These are phyloP conservation scores for Malacoctenus gilli DNA, from an alignment of 2,797 vertebrate genomes.

Conservation along the genomic window DNA sequence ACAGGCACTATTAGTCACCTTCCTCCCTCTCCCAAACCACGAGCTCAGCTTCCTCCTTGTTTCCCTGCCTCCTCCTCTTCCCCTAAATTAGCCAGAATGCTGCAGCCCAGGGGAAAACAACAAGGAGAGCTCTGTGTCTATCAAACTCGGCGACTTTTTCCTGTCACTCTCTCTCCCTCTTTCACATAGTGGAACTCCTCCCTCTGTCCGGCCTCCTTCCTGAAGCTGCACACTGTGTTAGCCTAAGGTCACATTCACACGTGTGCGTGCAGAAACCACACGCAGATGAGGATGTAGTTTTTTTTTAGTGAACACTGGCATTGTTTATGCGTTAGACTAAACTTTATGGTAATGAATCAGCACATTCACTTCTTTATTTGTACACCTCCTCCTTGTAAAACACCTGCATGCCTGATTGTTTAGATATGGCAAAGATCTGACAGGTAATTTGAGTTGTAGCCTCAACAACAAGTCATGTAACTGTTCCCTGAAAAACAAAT, in stretches of 20 bases:
- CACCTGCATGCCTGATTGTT: background rate
- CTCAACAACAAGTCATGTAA: too few species aligned
- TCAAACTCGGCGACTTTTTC: slow-evolving; percentile 28
- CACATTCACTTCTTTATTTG: slow-evolving; percentile 49
- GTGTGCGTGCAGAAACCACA: slow-evolving; percentile 13
- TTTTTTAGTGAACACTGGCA: slow-evolving; percentile 11
- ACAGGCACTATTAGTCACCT: slow-evolving; percentile 77
- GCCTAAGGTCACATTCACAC: slow-evolving; percentile 28
- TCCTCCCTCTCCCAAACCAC: slow-evolving; percentile 48
- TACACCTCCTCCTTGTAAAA: slow-evolving; percentile 11
- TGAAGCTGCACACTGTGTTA: slow-evolving; percentile 11
- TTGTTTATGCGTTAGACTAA: slow-evolving; percentile 5
- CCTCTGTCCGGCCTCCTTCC: slow-evolving; percentile 36
- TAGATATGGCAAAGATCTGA: background rate
- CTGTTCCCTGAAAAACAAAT: too few species aligned
- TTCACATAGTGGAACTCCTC: slow-evolving; percentile 32
- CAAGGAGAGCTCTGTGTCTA: slow-evolving; percentile 65
- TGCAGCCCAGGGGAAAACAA: slow-evolving; percentile 65
- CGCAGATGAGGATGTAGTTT: slow-evolving; percentile 16
- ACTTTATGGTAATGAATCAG: slow-evolving; percentile 35
- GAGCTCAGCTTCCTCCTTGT: slow-evolving; percentile 66
- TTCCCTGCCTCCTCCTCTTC: slow-evolving; percentile 74
- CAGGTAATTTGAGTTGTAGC: too few species aligned
- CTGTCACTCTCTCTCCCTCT: slow-evolving; percentile 10
- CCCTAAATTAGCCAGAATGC: slow-evolving; percentile 75